phyloP scores from a whole-genome alignment of 2,797 vertebrate species.

The Micromesistius poutassou region DNA sequence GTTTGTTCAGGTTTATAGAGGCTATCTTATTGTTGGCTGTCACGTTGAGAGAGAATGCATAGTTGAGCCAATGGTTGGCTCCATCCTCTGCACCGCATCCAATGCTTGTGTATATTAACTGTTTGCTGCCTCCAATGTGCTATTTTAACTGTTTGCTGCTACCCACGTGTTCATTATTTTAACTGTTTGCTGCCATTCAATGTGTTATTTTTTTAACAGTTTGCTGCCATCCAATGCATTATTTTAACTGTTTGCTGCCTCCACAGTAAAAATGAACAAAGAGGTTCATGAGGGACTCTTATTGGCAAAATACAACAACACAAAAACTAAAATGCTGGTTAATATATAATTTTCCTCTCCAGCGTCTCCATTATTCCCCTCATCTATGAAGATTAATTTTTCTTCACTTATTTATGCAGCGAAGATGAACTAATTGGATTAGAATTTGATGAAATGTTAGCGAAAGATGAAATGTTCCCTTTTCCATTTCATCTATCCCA shows the following conservation, averaged over 20 bases:
- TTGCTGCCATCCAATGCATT: no score
- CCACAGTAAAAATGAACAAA: background rate
- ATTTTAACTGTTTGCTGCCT: no score
- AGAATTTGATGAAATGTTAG: background rate
- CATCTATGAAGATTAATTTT: background rate
- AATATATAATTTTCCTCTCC: background rate
- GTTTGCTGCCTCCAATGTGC: background rate
- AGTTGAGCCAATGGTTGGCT: background rate
- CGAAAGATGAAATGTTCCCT: background rate
- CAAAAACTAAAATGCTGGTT: background rate
- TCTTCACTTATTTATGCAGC: background rate
- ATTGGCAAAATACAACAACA: background rate
- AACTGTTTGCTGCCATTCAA: no score
- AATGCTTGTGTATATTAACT: background rate
- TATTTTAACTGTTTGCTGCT: no score
- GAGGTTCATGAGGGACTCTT: background rate
- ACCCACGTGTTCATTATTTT: no score
- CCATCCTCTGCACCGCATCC: background rate
- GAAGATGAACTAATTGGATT: conserved; percentile 7
- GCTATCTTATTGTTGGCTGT: background rate
- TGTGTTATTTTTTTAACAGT: no score
- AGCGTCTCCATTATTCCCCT: background rate
- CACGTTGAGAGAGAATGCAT: background rate
- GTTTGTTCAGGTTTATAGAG: conserved; percentile 1
- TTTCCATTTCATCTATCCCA: background rate